Percentiles rank a stretch among this genome's conserved stretches.
phyloP scores from a whole-genome alignment of 2,888 invertebrate genomes.

The Rotaria macrura region DNA sequence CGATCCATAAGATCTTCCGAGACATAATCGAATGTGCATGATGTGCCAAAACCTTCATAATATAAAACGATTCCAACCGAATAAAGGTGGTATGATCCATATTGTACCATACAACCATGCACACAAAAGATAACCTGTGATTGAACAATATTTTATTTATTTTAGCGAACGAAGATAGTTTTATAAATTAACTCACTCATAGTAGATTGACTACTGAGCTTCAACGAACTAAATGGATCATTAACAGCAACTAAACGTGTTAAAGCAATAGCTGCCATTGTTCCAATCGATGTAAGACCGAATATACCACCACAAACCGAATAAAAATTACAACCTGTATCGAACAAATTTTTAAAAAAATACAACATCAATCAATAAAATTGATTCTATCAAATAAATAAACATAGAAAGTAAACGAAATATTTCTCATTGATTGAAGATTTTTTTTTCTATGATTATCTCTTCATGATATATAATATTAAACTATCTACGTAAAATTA shows the following conservation, averaged over 20 bases:
- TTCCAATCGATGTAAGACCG: conserved; percentile 28
- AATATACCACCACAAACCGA: conserved; percentile 25
- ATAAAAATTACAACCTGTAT: conserved; percentile 33
- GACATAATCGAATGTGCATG: conserved; percentile 32
- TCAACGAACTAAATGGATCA: conserved; percentile 25
- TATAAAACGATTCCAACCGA: conserved; percentile 24
- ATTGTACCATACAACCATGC: not conserved
- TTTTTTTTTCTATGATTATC: too few relatives aligned
- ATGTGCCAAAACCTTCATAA: conserved; percentile 29
- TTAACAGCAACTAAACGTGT: conserved; percentile 23
- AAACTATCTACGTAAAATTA: too few relatives aligned
- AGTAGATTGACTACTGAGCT: not conserved
- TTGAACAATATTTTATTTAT: not conserved
- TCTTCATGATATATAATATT: too few relatives aligned
- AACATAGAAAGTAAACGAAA: too few relatives aligned
- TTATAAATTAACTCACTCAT: not conserved
- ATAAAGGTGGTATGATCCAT: conserved; percentile 25
- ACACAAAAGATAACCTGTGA: not conserved
- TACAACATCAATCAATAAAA: not conserved
- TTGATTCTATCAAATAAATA: too few relatives aligned
- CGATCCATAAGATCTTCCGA: not conserved
- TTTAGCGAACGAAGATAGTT: not conserved
- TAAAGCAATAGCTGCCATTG: conserved; percentile 29
- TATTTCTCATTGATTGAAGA: too few relatives aligned
- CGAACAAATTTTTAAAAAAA: not conserved